Conservation (phyloP, 1,140 invertebrate species). For the Druon quercuslanigerum region DNA sequence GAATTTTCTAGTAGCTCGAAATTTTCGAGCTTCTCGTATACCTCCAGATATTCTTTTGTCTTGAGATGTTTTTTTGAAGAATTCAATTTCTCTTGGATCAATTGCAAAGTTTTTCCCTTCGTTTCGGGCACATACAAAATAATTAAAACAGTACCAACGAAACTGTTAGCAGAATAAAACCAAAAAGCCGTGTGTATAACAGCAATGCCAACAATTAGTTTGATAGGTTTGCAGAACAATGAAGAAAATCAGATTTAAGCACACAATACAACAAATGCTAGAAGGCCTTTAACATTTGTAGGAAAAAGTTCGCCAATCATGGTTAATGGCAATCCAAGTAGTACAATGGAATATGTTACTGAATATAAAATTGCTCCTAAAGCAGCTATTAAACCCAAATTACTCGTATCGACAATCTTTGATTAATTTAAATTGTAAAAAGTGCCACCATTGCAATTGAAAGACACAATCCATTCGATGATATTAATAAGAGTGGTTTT, state of each 20-base stretch:
- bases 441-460: conserved; percentile 62
- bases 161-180: conserved; percentile 81
- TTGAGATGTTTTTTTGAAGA: background rate
- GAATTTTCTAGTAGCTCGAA: too few species aligned
- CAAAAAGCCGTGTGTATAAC: conserved; percentile 83
- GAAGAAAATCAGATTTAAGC: conserved; percentile 77
- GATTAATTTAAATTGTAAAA: conserved; percentile 78
- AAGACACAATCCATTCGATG: conserved; percentile 75
- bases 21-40: too few species aligned
- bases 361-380: conserved; percentile 79
- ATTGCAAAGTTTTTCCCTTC: conserved; percentile 84
- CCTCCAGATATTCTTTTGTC: background rate
- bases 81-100: conserved; percentile 73
- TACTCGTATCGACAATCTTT: conserved; percentile 55
- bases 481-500: conserved; percentile 80
- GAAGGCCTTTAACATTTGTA: conserved; percentile 80
- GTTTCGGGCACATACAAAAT: conserved; percentile 84
- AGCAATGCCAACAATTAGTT: conserved; percentile 76
- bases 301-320: conserved; percentile 85
- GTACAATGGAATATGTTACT: conserved; percentile 80
- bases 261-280: conserved; percentile 80
- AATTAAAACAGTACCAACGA: conserved; percentile 79
- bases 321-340: conserved; percentile 82
- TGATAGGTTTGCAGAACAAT: conserved; percentile 83
- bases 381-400: conserved; percentile 78